Evolutionary conservation across 2,797 vertebrate genomes (phyloP).

Genomic region (Dicrostonyx torquatus): DNA sequence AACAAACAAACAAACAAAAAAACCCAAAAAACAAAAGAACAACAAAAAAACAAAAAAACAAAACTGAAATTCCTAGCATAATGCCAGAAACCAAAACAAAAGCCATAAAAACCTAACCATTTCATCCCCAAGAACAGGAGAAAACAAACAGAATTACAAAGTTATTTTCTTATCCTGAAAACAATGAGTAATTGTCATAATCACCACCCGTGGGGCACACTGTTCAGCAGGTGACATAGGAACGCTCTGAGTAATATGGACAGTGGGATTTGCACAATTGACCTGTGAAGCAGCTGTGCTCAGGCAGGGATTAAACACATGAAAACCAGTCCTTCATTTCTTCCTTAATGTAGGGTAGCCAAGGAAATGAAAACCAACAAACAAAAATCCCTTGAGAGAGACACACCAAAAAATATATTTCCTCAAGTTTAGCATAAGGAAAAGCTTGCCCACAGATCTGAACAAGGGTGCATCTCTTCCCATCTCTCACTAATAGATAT

Average conservation of each 20-base stretch:
- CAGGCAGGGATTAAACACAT: neutral
- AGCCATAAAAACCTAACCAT: neutral
- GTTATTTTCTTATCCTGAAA: neutral
- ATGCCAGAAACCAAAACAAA: neutral
- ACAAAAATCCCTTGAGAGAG: neutral
- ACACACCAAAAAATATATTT: neutral
- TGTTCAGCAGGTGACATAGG: neutral
- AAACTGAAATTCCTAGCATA: no score
- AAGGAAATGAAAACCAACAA: neutral
- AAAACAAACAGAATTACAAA: neutral
- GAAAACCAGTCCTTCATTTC: neutral
- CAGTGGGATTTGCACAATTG: neutral
- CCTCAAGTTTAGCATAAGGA: neutral
- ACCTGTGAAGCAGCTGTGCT: neutral
- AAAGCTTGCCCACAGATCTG: neutral
- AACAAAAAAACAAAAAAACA: no score
- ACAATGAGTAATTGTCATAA: neutral
- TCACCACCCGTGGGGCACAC: neutral
- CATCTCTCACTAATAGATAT: neutral
- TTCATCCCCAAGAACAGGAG: neutral
- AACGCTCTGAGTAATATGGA: neutral
- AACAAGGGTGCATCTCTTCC: neutral
- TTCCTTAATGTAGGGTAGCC: neutral
- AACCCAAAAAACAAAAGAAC: no score
- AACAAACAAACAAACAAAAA: no score